Base-by-base conservation (phyloP, 2,888 invertebrate genomes). In the Homarus gammarus region DNA sequence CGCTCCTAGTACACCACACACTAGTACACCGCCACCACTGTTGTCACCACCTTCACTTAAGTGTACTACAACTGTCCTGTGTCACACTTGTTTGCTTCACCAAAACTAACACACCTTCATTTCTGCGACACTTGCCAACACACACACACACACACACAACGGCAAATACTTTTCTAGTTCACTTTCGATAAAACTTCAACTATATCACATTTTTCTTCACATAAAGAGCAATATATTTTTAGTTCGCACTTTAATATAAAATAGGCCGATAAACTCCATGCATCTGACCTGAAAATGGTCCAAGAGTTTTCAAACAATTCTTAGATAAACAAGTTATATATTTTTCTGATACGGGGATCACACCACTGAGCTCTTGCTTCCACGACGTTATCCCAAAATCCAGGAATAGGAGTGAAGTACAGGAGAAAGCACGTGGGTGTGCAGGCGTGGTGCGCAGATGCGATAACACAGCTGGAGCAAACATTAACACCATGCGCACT, bases 401-500 rank as follows among this genome's bases (percentile, higher is more conserved):
- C 64, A 12, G 1, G 27, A 64, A 8, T 6, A 64, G n/a, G 64
- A 18, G 15, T 18, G 27, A 64, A 10, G 64, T 27, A 27, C 1
- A 10, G n/a, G 64, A 6, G 5, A 3, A 27, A 72, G n/a, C 70
- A 72, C 70, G 83, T 72, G 83, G 49, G 70, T 83, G 72, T 22
- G 49, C 49, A 72, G 72, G 51, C 12, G 40, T 33, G 49, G 31
- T 31, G 83, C 70, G 68, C 72, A 33, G 27, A 44, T 44, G 72
- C 33, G 64, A 44, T 44, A 33, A 72, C 49, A 33, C 49, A 10
- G 10, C 22, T 1, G 2, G 83, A 36, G 49, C 83, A 44, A 49
- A 22, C 49, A 51, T 49, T 31, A 44, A 72, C 51, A 70, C 83
- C 83, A 33, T 72, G 38, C 83, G 44, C 83, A 70, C 83, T 22